Base-by-base conservation (phyloP, 2,888 invertebrate genomes). In the Dusona sp. region DNA sequence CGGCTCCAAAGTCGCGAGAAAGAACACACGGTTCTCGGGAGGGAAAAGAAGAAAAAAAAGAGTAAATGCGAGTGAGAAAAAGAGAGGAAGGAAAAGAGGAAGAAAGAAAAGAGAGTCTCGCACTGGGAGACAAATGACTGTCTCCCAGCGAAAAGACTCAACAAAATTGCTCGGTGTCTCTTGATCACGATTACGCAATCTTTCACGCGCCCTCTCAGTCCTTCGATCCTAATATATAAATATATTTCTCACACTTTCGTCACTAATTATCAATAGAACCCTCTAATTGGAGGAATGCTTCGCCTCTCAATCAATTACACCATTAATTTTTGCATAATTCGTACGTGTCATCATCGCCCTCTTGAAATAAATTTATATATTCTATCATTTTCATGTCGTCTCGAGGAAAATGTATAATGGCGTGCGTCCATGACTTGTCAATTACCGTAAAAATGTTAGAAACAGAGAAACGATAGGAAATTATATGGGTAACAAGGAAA, bases 91-190 rank as follows among this genome's bases (percentile, higher is more conserved):
- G 68, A 51, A 67, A 45, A 51, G 61, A 78, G 67, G 79, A 48
- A 73, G 64, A 81, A 77, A 75, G 83, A 75, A 19, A 67, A 57
- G 51, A 74, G 38, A 48, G 16, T 70, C 51, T 51, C 83, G 85
- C 33, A 82, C 88, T 86, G 89, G 90, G 92, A 92, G 93, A 93
- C 92, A 92, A 93, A 93, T 92, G 93, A 93, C 92, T 91, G 91
- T 90, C 92, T 90, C 89, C 89, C 91, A 89, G 88, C 88, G 90
- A 91, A 90, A 79, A 90, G 91, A 90, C 89, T 89, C 90, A 83
- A 89, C 90, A 88, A 91, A 91, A 91, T 91, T 91, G 90, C 88
- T 89, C 83, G 83, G 85, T 83, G 67, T 88, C 91, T 84, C 86
- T 86, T 88, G 90, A 78, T 84, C 80, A 67, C 81, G 65, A 33